Conservation (phyloP, 2,113 vertebrate genomes). For the Psittacus erithacus region DNA sequence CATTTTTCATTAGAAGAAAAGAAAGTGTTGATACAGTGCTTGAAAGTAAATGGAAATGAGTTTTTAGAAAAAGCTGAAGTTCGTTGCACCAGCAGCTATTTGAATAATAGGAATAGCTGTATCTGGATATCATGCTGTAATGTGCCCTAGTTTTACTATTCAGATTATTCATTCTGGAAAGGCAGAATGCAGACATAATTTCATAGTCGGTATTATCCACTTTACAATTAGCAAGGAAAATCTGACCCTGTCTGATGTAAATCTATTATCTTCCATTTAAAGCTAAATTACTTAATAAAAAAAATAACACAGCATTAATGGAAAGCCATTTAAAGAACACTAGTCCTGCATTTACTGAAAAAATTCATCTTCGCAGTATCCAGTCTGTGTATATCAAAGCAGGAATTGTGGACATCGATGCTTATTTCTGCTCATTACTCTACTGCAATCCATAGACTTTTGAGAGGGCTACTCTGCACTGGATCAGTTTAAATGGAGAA, state of each 20-base stretch:
- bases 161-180: background rate
- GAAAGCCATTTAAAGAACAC: background rate
- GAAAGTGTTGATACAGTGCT: background rate
- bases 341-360: background rate
- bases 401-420: background rate
- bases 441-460: background rate
- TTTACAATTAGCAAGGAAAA: background rate
- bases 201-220: background rate
- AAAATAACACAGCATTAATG: background rate
- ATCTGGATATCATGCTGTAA: background rate
- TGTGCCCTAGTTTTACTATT: background rate
- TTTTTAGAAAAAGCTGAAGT: background rate
- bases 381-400: background rate
- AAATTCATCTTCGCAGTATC: background rate
- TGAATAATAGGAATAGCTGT: background rate
- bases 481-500: background rate
- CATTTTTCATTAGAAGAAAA: background rate
- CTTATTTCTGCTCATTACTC: background rate
- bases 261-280: background rate
- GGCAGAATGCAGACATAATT: background rate
- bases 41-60: background rate
- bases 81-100: background rate
- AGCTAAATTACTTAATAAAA: constrained; percentile 16
- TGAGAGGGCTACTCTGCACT: background rate
- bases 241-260: background rate